These are phyloP conservation scores for Gymnocephalus cernua DNA, from an alignment of 2,113 vertebrate genomes.

Conservation along the genomic window DNA sequence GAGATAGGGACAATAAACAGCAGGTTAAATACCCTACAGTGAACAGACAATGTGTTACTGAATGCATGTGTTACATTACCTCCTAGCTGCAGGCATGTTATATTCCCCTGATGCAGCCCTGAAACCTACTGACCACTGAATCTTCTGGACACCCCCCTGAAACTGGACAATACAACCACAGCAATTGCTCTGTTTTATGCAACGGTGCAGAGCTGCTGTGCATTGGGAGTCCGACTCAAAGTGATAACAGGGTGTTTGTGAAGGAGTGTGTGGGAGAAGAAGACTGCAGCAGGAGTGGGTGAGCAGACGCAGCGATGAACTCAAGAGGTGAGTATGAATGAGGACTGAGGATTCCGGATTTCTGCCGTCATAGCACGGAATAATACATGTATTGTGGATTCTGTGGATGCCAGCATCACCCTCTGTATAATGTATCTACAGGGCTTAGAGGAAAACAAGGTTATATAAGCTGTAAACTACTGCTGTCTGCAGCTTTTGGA, in stretches of 20 bases:
- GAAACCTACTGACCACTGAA: background rate
- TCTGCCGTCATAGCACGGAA: constrained; percentile 39
- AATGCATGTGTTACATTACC: background rate
- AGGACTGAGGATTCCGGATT: constrained; percentile 26
- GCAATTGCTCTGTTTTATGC: constrained; percentile 6
- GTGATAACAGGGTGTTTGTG: constrained; percentile 34
- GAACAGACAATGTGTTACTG: background rate
- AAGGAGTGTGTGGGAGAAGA: constrained; percentile 41
- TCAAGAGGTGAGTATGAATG: constrained; percentile 54
- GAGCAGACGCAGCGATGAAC: constrained; percentile 50
- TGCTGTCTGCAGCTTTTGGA: background rate
- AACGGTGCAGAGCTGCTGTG: constrained; percentile 9
- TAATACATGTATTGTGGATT: constrained; percentile 37
- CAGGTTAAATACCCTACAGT: background rate
- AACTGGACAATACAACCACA: constrained; percentile 14
- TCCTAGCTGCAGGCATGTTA: background rate
- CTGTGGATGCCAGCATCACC: constrained; percentile 30
- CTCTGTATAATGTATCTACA: constrained; percentile 40
- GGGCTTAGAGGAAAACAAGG: constrained; percentile 32
- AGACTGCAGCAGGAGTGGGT: constrained; percentile 43
- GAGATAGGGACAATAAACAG: background rate
- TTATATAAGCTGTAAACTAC: constrained; percentile 5
- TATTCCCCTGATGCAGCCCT: background rate
- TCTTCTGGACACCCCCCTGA: background rate
- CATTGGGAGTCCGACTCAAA: constrained; percentile 23